Evolutionary conservation across 1,140 invertebrate genomes (phyloP).

Genomic region (Planococcus citri): DNA sequence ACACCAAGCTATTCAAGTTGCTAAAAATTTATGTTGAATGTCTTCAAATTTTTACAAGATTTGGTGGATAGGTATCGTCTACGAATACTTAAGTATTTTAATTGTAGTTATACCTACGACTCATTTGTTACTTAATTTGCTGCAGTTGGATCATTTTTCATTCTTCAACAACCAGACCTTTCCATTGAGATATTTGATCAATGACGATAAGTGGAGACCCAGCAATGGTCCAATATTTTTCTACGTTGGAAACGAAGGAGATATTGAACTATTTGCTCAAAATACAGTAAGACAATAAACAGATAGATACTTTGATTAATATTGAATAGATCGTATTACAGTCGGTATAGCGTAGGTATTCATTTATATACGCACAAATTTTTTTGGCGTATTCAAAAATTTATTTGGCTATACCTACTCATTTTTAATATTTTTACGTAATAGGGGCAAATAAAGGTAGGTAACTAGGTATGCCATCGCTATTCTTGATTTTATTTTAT

Average conservation of each 20-base stretch:
- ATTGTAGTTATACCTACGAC: not conserved
- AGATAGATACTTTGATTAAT: too few species aligned
- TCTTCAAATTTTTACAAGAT: not conserved
- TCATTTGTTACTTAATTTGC: not conserved
- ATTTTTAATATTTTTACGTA: too few species aligned
- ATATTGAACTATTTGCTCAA: slow-evolving; percentile 77
- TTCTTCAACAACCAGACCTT: slow-evolving; percentile 62
- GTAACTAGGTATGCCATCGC: too few species aligned
- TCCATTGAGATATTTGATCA: slow-evolving; percentile 66
- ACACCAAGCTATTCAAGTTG: not conserved
- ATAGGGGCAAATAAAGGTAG: too few species aligned
- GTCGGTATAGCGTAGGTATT: not conserved
- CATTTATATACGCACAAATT: not conserved
- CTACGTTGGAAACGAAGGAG: slow-evolving; percentile 95
- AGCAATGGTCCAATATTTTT: slow-evolving; percentile 74
- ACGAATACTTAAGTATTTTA: not conserved
- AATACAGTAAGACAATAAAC: slow-evolving; percentile 62
- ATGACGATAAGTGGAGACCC: slow-evolving; percentile 54
- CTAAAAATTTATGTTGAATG: not conserved
- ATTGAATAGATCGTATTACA: not conserved
- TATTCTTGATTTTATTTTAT: too few species aligned
- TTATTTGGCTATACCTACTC: too few species aligned
- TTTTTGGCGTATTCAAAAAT: too few species aligned
- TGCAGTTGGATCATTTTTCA: slow-evolving; percentile 66
- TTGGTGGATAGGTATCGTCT: not conserved